Evolutionary conservation across 35 echinoderm and acorn worm genomes (phyloP), one percentile per base, ranked within the genome.

Genomic region (Heliocidaris tuberculata): DNA sequence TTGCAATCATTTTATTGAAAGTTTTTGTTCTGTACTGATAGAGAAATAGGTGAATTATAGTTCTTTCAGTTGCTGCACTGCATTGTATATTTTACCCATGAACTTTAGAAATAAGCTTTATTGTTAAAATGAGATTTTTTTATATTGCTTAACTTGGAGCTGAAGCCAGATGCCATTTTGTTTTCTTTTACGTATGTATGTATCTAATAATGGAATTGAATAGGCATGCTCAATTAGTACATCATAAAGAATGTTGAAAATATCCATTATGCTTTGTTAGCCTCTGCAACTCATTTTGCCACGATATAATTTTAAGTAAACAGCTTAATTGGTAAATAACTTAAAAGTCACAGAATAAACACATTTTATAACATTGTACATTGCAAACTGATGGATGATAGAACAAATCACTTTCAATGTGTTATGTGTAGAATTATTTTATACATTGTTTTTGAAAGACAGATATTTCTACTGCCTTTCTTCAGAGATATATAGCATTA

Each of bases 401-500:
- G 52, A 56, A 56, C 11, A 56, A 12, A 56, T 56, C 52, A 56
- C 11, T 56, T 10, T 56, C 52, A 12, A 56, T 56, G 65, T 78
- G 3, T 78, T 6, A 7, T 21, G 65, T 78, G 19, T 24, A 78
- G 21, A 78, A 21, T 78, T 27, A 19, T 78, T 78, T 78, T 78
- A 21, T 78, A 78, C 27, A 8, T 78, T 78, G 27, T 78, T 78
- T 78, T 78, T 27, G 65, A 78, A 78, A 78, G 65, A 27, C 65
- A 78, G 35, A 78, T 78, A 78, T 78, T 21, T 78, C 65, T 78
- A 78, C 65, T 78, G 65, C 65, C 65, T 78, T 78, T 78, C 65
- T 78, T 78, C 4, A 78, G 27, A n/a, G 19, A n/a, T 19, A 17
- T 78, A 78, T 78, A n/a, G 27, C 19, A 78, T 78, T n/a, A 78